Evolutionary conservation across 2,113 vertebrate genomes (phyloP).

Genomic region (Dasypus novemcinctus): DNA sequence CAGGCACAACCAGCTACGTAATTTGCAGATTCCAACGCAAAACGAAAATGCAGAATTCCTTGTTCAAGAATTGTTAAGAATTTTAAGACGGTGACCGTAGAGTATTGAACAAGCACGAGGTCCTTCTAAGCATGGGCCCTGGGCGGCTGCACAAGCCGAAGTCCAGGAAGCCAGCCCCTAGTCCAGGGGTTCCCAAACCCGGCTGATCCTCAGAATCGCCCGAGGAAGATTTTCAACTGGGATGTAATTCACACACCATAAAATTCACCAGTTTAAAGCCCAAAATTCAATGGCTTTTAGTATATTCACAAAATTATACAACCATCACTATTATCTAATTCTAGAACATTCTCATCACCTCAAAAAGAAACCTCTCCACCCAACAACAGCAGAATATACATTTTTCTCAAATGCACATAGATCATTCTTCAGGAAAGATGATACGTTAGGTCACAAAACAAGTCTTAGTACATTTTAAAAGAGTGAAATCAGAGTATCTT

Average conservation of each 20-base stretch:
- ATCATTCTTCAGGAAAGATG: too few species aligned
- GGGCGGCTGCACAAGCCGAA: not conserved
- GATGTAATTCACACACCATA: not conserved
- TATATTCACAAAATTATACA: not conserved
- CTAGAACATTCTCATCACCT: not conserved
- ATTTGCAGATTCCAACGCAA: not conserved
- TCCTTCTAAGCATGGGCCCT: not conserved
- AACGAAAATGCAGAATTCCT: not conserved
- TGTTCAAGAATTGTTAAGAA: not conserved
- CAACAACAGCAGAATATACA: too few species aligned
- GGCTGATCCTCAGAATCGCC: not conserved
- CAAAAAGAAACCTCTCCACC: not conserved
- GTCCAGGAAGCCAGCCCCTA: not conserved
- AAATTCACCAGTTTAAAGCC: not conserved
- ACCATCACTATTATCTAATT: not conserved
- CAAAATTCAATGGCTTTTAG: not conserved
- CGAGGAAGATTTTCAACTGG: not conserved
- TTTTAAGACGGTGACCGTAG: not conserved
- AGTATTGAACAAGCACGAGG: not conserved
- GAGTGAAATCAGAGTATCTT: too few species aligned
- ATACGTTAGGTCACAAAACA: too few species aligned
- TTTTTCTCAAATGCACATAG: too few species aligned
- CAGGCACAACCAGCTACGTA: not conserved
- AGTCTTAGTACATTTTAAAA: too few species aligned
- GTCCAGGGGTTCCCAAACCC: not conserved